Base-by-base conservation (phyloP, 2,888 invertebrate species). In the Eristalinus sepulchralis region DNA sequence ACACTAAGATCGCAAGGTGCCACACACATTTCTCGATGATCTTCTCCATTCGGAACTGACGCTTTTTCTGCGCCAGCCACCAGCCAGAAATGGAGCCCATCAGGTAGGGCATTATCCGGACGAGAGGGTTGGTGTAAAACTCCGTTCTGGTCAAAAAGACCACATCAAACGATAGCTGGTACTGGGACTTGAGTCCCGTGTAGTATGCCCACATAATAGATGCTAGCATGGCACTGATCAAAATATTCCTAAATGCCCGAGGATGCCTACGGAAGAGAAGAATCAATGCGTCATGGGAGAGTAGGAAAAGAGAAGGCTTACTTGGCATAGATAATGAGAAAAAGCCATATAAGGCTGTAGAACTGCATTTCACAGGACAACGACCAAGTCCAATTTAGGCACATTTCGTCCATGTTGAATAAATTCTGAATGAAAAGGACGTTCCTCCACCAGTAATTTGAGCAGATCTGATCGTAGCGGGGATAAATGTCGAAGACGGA, bases 61-160 rank as follows among this genome's bases (percentile, higher is more conserved):
- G 89, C 13, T 91, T 89, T 9, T 90, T 86, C 88, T 91, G 91
- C 4, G 91, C 88, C 36, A 93, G 91, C 66, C 88, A 89, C 89
- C 93, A 94, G 2, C 93, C 94, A 0, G 94, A 92, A 1, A 91
- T 90, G 8, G 93, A 90, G 9, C 94, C 94, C 73, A 94, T 86
- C 10, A 94, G 90, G 83, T 94, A 94, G 0, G 94, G 94, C 27
- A 94, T 91, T 31, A 94, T 91, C 63, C 94, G 90, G 1, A 93
- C 92, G 91, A 94, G 94, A 0, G 94, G 94, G 63, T 93, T 92
- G 13, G 94, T 94, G 88, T 94, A 94, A 55, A 95, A 91, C 68
- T 92, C 90, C 0, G 92, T 92, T 60, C 91, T 92, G 0, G 92
- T 92, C 63, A 91, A 90, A 81, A 91, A 92, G n/a, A 91, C 90